A percentile compares a stretch with the other conserved stretches of the same genome.
Evolutionary conservation across 2,888 invertebrate species (phyloP).

Genomic region (Chalcis sispes): DNA sequence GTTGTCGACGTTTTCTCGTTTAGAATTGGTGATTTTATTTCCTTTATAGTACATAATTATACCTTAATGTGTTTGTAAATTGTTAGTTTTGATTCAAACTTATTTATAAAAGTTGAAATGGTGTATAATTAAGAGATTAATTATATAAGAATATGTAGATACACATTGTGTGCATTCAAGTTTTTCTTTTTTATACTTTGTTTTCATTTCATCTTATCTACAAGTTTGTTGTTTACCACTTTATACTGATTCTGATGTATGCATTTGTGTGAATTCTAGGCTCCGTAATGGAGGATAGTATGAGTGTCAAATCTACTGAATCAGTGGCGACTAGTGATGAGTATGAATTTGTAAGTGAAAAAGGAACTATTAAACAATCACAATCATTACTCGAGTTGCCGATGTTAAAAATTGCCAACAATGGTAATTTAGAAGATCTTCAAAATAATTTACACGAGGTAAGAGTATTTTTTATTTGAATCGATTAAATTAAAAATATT

Average conservation of each 20-base stretch:
- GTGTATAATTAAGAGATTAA: conserved; percentile 14
- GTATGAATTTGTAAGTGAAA: conserved; percentile 82
- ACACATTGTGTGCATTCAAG: background rate
- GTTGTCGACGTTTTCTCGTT: no score
- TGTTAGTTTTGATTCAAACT: background rate
- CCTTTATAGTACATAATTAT: no score
- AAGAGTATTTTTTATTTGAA: conserved; percentile 9
- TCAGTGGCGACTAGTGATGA: conserved; percentile 84
- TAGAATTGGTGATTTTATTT: no score
- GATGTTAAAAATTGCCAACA: conserved; percentile 80
- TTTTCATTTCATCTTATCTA: conserved; percentile 36
- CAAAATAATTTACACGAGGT: conserved; percentile 81
- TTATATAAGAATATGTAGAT: conserved; percentile 24
- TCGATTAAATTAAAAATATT: background rate
- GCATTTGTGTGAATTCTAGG: conserved; percentile 60
- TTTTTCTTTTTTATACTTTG: conserved; percentile 13
- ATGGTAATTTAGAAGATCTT: conserved; percentile 81
- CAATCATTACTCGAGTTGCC: conserved; percentile 76
- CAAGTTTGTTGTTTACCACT: background rate
- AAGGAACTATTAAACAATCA: conserved; percentile 72
- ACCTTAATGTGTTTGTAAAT: no score
- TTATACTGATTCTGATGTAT: conserved; percentile 3
- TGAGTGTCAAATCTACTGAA: conserved; percentile 83
- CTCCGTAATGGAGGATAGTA: conserved; percentile 81
- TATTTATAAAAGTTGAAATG: background rate